These are phyloP conservation scores for Apodemia zela DNA, from an alignment of 2,888 invertebrate species.

Conservation along the genomic window DNA sequence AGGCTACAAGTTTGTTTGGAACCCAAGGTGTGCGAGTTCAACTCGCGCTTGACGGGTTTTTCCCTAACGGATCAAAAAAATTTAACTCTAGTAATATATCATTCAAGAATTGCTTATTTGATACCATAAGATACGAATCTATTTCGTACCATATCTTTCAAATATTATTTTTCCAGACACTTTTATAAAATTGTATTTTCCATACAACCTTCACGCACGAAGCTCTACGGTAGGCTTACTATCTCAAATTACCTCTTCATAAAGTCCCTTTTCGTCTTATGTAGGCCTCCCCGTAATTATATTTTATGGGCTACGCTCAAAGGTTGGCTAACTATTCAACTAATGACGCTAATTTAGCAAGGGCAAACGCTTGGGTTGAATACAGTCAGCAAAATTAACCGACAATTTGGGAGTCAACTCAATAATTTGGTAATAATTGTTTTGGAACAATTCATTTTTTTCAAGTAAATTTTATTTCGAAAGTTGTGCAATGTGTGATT, in stretches of 20 bases:
- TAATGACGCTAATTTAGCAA: constrained; percentile 10
- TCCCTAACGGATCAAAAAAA: too few relatives aligned
- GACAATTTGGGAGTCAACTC: not conserved
- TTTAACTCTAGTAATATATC: too few relatives aligned
- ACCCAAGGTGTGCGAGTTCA: too few relatives aligned
- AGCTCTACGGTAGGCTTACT: constrained; percentile 20
- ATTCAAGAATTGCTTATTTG: too few relatives aligned
- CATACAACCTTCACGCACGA: not conserved
- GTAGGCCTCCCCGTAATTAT: constrained; percentile 33
- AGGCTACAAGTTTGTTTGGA: too few relatives aligned
- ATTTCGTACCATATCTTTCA: not conserved
- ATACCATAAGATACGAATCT: too few relatives aligned
- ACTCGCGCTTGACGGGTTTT: too few relatives aligned
- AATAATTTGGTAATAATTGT: not conserved
- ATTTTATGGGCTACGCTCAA: constrained; percentile 28
- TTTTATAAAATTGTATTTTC: not conserved
- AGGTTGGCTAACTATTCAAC: constrained; percentile 16
- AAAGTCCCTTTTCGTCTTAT: constrained; percentile 29
- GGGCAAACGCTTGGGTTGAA: constrained; percentile 3
- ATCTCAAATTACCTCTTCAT: constrained; percentile 34
- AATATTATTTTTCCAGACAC: not conserved
- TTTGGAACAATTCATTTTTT: too few relatives aligned
- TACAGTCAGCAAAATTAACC: constrained; percentile 9
- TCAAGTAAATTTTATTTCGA: too few relatives aligned
- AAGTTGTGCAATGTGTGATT: too few relatives aligned